A percentile compares a stretch with the other conserved stretches of the same genome.
phyloP scores from a whole-genome alignment of 2,113 vertebrate species.

The Mungos mungo region DNA sequence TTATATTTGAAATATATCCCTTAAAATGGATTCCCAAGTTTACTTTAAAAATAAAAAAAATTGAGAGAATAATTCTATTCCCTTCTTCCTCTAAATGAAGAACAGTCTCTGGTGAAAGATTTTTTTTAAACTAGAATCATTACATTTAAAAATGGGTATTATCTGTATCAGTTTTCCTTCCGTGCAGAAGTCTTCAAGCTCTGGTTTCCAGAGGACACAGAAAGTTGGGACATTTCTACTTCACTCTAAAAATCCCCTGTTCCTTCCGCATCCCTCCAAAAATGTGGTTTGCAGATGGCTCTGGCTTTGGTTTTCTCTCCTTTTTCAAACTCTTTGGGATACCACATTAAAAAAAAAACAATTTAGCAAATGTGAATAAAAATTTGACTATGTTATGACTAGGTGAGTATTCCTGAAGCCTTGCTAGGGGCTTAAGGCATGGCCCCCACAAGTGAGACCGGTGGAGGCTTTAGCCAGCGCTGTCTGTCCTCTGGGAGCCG shows the following conservation, averaged over 20 bases:
- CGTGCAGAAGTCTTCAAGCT: not conserved
- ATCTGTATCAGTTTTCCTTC: not conserved
- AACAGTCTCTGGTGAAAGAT: not conserved
- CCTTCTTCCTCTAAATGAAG: not conserved
- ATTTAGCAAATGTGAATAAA: not conserved
- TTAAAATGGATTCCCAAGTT: conserved; percentile 34
- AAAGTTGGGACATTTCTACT: not conserved
- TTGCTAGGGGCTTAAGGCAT: not conserved
- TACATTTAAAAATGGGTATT: conserved; percentile 17
- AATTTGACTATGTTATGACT: not conserved
- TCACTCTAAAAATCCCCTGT: not conserved
- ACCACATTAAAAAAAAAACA: not conserved
- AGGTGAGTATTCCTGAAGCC: not conserved
- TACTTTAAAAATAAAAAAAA: conserved; percentile 43
- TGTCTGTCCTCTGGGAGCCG: not conserved
- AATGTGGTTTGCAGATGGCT: not conserved
- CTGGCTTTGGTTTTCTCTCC: not conserved
- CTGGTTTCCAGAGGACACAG: not conserved
- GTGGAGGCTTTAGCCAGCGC: not conserved
- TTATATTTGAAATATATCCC: not conserved
- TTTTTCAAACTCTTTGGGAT: not conserved
- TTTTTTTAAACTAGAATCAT: not conserved
- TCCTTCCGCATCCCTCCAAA: not conserved
- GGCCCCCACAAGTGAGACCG: not conserved
- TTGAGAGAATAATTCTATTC: not conserved